phyloP scores from a whole-genome alignment of 1,140 invertebrate genomes.

The Nilaparvata lugens region DNA sequence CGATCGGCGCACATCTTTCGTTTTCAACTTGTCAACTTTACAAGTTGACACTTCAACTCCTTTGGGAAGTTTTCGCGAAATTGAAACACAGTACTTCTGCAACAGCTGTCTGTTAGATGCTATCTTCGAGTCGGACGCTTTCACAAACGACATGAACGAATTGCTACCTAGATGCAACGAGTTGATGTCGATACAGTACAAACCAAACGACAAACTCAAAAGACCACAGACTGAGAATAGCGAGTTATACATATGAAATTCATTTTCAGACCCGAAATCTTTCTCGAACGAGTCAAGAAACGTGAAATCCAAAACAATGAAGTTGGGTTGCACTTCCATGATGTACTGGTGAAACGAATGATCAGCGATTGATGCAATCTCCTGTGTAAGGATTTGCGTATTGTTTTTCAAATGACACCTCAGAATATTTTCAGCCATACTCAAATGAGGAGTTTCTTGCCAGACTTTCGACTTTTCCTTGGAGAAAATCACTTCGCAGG shows the following conservation, averaged over 20 bases:
- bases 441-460: not conserved
- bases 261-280: not conserved
- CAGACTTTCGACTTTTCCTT: not conserved
- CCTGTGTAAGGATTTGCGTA: not conserved
- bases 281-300: not conserved
- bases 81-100: no score
- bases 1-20: no score
- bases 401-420: conserved; percentile 11
- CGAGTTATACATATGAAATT: no score
- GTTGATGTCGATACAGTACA: not conserved
- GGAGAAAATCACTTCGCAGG: not conserved
- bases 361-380: conserved; percentile 6
- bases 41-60: no score
- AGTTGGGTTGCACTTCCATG: conserved; percentile 1
- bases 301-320: conserved; percentile 9
- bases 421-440: conserved; percentile 1
- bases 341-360: not conserved
- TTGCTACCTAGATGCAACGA: not conserved
- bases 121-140: not conserved
- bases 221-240: not conserved
- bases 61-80: no score
- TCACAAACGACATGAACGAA: not conserved
- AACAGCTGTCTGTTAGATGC: not conserved
- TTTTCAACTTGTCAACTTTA: no score
- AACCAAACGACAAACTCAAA: not conserved